Evolutionary conservation across 2,113 vertebrate genomes (phyloP), one percentile per base, ranked within the genome.

Genomic region (Xiphorhynchus elegans): DNA sequence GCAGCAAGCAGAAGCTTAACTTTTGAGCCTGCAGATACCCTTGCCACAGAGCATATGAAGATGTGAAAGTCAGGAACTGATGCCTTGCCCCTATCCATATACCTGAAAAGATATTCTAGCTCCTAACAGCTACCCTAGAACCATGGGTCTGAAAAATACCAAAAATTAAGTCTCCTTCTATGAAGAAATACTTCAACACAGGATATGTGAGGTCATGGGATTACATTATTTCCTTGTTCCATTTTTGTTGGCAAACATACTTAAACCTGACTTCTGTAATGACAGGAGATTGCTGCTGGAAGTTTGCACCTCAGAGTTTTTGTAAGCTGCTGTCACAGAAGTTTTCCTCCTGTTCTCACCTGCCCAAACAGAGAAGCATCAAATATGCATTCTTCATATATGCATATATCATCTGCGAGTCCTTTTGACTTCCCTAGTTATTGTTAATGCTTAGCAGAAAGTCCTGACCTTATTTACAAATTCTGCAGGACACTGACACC

Each of bases 141-240:
- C 3, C 7, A 87, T 5, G 19, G 37, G 53, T 39, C 58, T 66
- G 64, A 87, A 93, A 95, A 93, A 68, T 52, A 84, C 3, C 9
- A 77, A 83, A 83, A 67, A 39, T 67, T 55, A 80, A 74, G 25
- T 66, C 5, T 79, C 31, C 44, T 73, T 79, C 82, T 91, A 6
- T 68, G 74, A 89, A 94, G 60, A 81, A 89, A 82, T 52, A 49
- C 1, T 79, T 84, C 72, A n/a, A 87, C 44, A 89, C 64, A 87
- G 86, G 89, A 89, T 92, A 84, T 68, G 62, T 91, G 81, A 91
- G 49, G 84, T 95, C 93, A 94, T 76, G 46, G 87, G 77, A 73
- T 96, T 94, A 96, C 87, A 78, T 70, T 89, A 95, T 90, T 95
- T 97, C 89, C 89, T 87, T 73, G 81, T 91, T 95, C 66, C 84